These are phyloP conservation scores for Palythoa heliodiscus DNA, from an alignment of 92 coral and sea anemone genomes.

Conservation along the genomic window DNA sequence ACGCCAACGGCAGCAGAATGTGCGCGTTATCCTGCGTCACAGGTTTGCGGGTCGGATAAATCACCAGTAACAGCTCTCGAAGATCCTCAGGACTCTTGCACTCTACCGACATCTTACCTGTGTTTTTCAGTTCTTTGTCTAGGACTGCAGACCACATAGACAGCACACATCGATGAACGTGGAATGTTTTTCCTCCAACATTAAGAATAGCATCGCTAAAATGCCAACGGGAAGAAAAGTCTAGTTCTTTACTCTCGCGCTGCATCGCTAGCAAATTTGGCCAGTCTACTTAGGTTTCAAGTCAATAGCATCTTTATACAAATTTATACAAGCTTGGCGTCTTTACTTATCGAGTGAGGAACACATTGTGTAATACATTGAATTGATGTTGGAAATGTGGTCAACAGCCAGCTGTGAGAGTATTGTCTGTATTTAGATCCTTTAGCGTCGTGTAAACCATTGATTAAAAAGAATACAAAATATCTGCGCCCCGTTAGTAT, in stretches of 20 bases:
- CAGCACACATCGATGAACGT: conserved; percentile 9
- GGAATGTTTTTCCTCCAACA: background rate
- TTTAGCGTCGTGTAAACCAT: too few relatives aligned
- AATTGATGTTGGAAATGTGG: too few relatives aligned
- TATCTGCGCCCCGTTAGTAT: too few relatives aligned
- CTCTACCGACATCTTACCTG: background rate
- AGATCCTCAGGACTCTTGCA: conserved; percentile 1
- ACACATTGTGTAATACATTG: too few relatives aligned
- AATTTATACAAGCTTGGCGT: too few relatives aligned
- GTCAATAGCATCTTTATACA: too few relatives aligned
- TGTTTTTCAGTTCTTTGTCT: conserved; percentile 17
- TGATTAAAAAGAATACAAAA: too few relatives aligned
- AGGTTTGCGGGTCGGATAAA: conserved; percentile 22
- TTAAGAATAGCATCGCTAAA: conserved; percentile 20
- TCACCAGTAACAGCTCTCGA: background rate
- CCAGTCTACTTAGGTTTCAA: too few relatives aligned
- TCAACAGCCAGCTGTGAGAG: too few relatives aligned
- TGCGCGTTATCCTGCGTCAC: conserved; percentile 2
- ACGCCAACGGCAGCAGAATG: conserved; percentile 8
- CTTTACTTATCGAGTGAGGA: too few relatives aligned
- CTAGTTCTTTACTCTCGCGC: background rate
- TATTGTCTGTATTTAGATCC: too few relatives aligned
- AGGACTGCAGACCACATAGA: conserved; percentile 19
- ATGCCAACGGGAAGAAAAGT: conserved; percentile 25
- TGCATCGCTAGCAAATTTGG: background rate